These are phyloP conservation scores for Hycleus phaleratus DNA, from an alignment of 1,140 invertebrate species.

Conservation along the genomic window DNA sequence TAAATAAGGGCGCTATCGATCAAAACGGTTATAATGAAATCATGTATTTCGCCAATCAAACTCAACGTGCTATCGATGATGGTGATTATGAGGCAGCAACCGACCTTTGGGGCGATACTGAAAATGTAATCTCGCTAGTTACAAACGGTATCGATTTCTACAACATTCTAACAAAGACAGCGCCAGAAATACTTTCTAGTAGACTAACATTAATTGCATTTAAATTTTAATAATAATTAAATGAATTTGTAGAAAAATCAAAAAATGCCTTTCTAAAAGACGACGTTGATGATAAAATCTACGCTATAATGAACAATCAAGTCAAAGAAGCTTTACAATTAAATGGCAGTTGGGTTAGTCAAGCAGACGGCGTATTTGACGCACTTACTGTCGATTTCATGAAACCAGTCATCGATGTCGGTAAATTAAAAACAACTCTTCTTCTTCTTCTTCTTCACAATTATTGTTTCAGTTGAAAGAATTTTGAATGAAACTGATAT, in stretches of 20 bases:
- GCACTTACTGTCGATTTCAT: slow-evolving; percentile 67
- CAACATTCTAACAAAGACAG: slow-evolving; percentile 58
- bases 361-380: slow-evolving; percentile 55
- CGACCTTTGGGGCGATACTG: slow-evolving; percentile 53
- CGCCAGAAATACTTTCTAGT: background rate
- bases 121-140: slow-evolving; percentile 47
- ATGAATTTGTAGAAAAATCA: background rate
- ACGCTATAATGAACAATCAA: slow-evolving; percentile 62
- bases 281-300: slow-evolving; percentile 39
- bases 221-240: background rate
- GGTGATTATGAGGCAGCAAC: slow-evolving; percentile 55
- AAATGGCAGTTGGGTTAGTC: slow-evolving; percentile 60
- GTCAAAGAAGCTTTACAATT: slow-evolving; percentile 55
- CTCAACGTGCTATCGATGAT: slow-evolving; percentile 46
- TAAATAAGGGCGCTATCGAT: slow-evolving; percentile 53
- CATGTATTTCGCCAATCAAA: slow-evolving; percentile 43
- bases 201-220: background rate
- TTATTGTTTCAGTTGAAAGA: slow-evolving; percentile 52
- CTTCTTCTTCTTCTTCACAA: background rate
- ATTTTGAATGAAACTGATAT: slow-evolving; percentile 62
- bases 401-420: slow-evolving; percentile 67
- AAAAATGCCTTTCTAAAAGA: slow-evolving; percentile 10
- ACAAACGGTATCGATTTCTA: slow-evolving; percentile 70
- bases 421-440: slow-evolving; percentile 38
- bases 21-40: slow-evolving; percentile 49